Conservation (phyloP, 2,888 invertebrate species). For the Lithosia quadra region DNA sequence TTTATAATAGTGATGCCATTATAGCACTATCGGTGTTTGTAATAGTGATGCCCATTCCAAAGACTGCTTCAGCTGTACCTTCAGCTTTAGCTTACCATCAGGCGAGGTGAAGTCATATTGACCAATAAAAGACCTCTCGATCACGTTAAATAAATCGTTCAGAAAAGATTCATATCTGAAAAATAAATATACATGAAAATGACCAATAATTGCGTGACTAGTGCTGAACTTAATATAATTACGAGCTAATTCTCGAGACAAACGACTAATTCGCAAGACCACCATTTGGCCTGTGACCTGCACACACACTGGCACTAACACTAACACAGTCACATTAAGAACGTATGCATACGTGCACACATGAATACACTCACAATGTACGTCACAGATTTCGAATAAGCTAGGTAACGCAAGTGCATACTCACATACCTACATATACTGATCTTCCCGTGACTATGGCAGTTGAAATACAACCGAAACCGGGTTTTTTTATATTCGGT, state of each 20-base stretch:
- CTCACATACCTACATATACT: too few species aligned
- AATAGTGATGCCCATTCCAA: too few species aligned
- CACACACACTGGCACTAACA: not conserved
- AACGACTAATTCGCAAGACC: conserved; percentile 4
- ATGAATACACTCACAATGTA: not conserved
- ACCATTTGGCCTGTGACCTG: conserved; percentile 2
- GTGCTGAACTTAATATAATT: conserved; percentile 2
- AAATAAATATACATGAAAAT: not conserved
- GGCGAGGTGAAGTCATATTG: too few species aligned
- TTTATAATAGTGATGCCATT: too few species aligned
- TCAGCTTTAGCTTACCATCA: too few species aligned
- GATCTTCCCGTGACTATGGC: too few species aligned
- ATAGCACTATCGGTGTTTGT: too few species aligned
- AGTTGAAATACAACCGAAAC: too few species aligned
- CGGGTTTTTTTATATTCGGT: too few species aligned
- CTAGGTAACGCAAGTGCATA: not conserved
- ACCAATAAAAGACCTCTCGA: not conserved
- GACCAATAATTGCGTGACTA: not conserved
- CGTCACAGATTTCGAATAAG: not conserved
- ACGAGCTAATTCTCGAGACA: not conserved
- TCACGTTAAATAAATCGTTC: not conserved
- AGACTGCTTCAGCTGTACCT: too few species aligned
- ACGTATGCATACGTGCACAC: not conserved
- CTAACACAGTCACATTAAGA: not conserved
- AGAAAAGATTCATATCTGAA: not conserved